phyloP scores from a whole-genome alignment of 2,113 vertebrate species.

The Prunella himalayana region DNA sequence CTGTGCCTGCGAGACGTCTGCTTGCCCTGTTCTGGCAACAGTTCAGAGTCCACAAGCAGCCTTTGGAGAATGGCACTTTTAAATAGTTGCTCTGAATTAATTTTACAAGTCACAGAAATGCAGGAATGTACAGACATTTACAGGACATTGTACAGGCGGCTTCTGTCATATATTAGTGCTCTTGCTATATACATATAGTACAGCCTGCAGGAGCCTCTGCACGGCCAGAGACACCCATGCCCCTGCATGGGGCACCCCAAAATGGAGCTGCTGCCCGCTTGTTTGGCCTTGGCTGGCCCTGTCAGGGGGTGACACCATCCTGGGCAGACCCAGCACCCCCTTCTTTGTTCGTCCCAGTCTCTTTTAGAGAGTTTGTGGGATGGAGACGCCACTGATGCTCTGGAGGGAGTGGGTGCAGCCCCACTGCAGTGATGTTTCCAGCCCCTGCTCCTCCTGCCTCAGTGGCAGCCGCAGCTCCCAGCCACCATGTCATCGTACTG shows the following conservation, averaged over 20 bases:
- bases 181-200: conserved; percentile 65
- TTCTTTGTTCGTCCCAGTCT: neutral
- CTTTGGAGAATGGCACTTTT: neutral
- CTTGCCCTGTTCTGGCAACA: rapidly evolving
- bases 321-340: neutral
- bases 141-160: neutral
- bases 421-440: rapidly evolving
- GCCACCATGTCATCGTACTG: conserved; percentile 85
- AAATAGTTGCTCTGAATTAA: neutral
- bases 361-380: neutral
- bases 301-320: neutral
- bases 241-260: rapidly evolving
- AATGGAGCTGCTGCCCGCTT: neutral
- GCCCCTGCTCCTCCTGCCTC: neutral
- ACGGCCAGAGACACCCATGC: rapidly evolving
- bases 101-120: neutral
- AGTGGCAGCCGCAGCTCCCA: conserved; percentile 80
- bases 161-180: conserved; percentile 57
- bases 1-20: rapidly evolving
- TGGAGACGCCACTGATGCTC: neutral
- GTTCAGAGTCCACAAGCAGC: neutral
- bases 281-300: rapidly evolving
- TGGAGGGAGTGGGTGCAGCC: neutral
- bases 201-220: neutral
- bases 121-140: conserved; percentile 49